phyloP scores from a whole-genome alignment of 2,113 vertebrate species.

The Calidris pugnax region DNA sequence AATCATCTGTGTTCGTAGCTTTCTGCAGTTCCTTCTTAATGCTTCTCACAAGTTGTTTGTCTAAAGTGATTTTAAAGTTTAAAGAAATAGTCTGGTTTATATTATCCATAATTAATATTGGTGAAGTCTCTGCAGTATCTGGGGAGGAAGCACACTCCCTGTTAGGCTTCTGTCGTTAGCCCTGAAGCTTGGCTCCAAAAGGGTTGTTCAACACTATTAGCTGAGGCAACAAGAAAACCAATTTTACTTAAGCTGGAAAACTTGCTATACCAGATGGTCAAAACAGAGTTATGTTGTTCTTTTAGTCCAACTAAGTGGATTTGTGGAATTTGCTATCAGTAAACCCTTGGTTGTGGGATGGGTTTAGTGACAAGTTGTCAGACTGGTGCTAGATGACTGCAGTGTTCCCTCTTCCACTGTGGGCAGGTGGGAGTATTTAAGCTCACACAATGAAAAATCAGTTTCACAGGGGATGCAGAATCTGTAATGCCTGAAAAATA shows the following conservation, averaged over 20 bases:
- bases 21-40: background rate
- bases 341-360: background rate
- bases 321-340: background rate
- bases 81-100: background rate
- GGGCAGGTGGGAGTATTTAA: background rate
- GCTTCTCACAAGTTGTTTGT: background rate
- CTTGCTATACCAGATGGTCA: background rate
- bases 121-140: background rate
- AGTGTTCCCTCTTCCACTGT: background rate
- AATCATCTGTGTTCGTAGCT: background rate
- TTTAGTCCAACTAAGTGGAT: background rate
- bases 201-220: background rate
- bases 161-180: fast-evolving
- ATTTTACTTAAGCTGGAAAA: background rate
- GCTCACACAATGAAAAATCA: background rate
- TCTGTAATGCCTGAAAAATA: background rate
- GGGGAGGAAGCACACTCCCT: background rate
- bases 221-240: background rate
- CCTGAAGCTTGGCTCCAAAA: background rate
- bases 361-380: background rate
- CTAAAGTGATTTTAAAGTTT: background rate
- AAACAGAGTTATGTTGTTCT: background rate
- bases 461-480: background rate
- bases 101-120: background rate
- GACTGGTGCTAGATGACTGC: background rate